Conservation (phyloP, 1,140 invertebrate species). For the Eupristina koningsbergeri region DNA sequence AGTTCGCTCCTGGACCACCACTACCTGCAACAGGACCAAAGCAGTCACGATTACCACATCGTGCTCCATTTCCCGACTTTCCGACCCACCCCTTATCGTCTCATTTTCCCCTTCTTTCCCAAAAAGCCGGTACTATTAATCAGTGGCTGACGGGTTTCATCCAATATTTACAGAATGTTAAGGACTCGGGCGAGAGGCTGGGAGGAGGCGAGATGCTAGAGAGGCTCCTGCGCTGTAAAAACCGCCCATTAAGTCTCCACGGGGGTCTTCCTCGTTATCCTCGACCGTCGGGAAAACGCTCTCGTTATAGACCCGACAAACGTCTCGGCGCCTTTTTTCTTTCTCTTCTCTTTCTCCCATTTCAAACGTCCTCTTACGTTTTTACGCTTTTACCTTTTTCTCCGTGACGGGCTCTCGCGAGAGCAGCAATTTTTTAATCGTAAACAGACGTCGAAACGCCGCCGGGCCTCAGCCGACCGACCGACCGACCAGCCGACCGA, state of each 20-base stretch:
- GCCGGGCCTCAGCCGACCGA: too few relatives aligned
- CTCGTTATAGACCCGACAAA: conserved; percentile 36
- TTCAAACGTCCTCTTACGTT: not conserved
- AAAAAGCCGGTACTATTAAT: conserved; percentile 25
- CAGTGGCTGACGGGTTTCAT: conserved; percentile 12
- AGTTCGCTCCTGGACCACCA: not conserved
- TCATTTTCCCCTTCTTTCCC: not conserved
- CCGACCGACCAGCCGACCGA: too few relatives aligned
- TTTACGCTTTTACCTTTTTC: not conserved
- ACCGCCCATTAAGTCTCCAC: conserved; percentile 46
- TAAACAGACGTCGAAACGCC: not conserved
- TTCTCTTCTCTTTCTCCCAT: not conserved
- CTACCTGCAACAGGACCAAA: conserved; percentile 30
- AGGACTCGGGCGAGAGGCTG: not conserved
- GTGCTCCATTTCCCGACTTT: not conserved
- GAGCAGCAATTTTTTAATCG: not conserved
- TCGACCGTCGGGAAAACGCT: conserved; percentile 43
- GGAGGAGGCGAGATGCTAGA: conserved; percentile 1
- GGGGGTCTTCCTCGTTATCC: conserved; percentile 47
- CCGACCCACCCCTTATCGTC: not conserved
- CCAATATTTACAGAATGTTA: conserved; percentile 45
- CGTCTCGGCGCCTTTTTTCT: not conserved
- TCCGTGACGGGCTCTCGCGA: not conserved
- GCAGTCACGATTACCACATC: not conserved
- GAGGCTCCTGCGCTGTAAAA: conserved; percentile 41